Percentiles rank a stretch among this genome's conserved stretches.
These are phyloP conservation scores for Porites divaricata DNA, from an alignment of 92 coral and sea anemone species.

Conservation along the genomic window DNA sequence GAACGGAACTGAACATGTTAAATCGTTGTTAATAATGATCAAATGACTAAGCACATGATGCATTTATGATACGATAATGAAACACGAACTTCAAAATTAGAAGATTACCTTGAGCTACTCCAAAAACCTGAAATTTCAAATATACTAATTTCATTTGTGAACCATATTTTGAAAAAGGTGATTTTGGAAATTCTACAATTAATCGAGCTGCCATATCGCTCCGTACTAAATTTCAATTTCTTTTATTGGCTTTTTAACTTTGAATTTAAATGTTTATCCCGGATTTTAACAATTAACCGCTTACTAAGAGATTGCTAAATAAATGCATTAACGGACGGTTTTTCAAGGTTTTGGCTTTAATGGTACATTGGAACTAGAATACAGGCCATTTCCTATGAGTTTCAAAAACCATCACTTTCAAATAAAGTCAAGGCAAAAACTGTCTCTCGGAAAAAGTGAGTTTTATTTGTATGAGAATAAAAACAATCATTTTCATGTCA, in stretches of 20 bases:
- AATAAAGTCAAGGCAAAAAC: too few species aligned
- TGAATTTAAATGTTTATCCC: not conserved
- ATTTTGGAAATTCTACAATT: not conserved
- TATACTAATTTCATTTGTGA: not conserved
- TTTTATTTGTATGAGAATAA: too few species aligned
- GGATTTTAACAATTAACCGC: too few species aligned
- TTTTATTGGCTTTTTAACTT: not conserved
- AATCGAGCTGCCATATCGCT: not conserved
- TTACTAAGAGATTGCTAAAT: too few species aligned
- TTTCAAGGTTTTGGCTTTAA: too few species aligned
- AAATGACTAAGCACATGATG: not conserved
- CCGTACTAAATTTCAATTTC: not conserved
- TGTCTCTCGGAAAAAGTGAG: too few species aligned
- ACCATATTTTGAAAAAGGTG: not conserved
- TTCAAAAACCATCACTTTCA: too few species aligned
- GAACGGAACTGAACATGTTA: not conserved
- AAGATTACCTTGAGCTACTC: slow-evolving; percentile 1
- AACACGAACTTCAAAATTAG: slow-evolving; percentile 30
- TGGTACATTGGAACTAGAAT: too few species aligned
- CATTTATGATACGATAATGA: slow-evolving; percentile 31
- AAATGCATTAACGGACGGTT: too few species aligned
- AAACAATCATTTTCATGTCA: too few species aligned
- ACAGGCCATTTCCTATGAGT: too few species aligned
- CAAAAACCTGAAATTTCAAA: not conserved
- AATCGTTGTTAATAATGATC: not conserved